Base-by-base conservation (phyloP, 2,797 vertebrate species). In the Sebastes miniatus region DNA sequence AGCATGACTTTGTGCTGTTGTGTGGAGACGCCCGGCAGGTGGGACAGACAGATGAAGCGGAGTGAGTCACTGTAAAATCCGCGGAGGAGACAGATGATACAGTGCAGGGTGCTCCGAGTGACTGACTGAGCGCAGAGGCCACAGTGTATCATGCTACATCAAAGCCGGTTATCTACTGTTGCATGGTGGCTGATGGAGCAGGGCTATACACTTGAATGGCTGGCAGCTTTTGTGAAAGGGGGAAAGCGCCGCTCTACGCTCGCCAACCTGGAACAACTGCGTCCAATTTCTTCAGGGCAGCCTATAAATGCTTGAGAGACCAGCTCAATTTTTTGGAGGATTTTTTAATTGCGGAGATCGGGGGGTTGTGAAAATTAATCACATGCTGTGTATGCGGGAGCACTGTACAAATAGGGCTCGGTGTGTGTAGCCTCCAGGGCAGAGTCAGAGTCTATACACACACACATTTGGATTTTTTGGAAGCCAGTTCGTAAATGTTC, bases 51-150 rank as follows among this genome's bases (percentile, higher is more conserved):
- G 79, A 91, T 62, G 83, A 83, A 88, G 77, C 8, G 52, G 52
- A 81, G 72, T 77, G 85, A 90, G 83, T 91, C 90, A 84, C 63
- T 62, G 79, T 73, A 64, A 65, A 74, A 78, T 78, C 76, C 68
- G 82, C 32, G 31, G 79, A 86, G 88, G 82, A 89, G 88, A 90
- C 85, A 82, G 88, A 89, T 69, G 88, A 92, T 76, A 79, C 87
- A 85, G 83, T 27, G 82, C 76, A 20, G 4, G 36, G 83, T 43
- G 14, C 80, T 88, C 71, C 4, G 72, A 84, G 77, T 76, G 79
- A 87, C 50, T 80, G 89, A 72, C 82, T 70, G 79, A 63, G 69
- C 31, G 65, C 27, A n/a, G 79, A 85, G 84, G 83, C 83, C 75
- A 79, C 79, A 73, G 80, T 80, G 82, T 80, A 81, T 87, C 86